Evolutionary conservation across 2,113 vertebrate species (phyloP), one percentile per base, ranked within the genome.

Genomic region (Varanus salvator): DNA sequence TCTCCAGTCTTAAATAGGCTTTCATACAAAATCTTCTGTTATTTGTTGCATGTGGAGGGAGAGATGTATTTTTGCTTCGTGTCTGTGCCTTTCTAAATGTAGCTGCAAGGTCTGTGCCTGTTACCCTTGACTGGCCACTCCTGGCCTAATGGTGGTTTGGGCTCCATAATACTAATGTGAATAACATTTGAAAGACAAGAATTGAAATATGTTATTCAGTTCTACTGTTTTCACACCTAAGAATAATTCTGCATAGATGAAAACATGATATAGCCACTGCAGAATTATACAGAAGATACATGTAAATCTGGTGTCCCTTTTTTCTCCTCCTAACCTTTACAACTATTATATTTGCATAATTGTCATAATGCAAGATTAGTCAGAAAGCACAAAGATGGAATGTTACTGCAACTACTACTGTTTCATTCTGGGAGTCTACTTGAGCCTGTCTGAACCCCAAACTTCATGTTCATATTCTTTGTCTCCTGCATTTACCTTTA

Each of bases 1-100:
- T 84, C 93, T 94, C 93, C 71, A 54, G 17, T 92, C 94, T 94
- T 92, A 91, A 91, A 90, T 88, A 90, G 84, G 75, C 90, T 94
- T 95, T 92, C 0, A 1, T 91, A 93, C 23, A 66, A 17, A 52
- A 80, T 91, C 69, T 92, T 95, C 92, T 92, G 34, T 44, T 94
- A 75, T 90, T 34, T 76, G 0, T 12, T 80, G 8, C 68, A 25
- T 52, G 9, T 69, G 69, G 19, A 19, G 3, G 19, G 8, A 12
- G n/a, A 2, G 29, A 8, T 31, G n/a, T 19, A 17, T 50, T 50
- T 84, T 48, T 72, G 27, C 29, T 94, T 94, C 92, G 71, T 87
- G 80, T 95, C 50, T 90, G 76, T 92, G 93, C 89, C 89, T n/a
- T 71, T 92, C n/a, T 89, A 91, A 90, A 84, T 93, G 77, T 87